Base-by-base conservation (phyloP, 2,888 invertebrate species). In the Cryptus viduatorius region DNA sequence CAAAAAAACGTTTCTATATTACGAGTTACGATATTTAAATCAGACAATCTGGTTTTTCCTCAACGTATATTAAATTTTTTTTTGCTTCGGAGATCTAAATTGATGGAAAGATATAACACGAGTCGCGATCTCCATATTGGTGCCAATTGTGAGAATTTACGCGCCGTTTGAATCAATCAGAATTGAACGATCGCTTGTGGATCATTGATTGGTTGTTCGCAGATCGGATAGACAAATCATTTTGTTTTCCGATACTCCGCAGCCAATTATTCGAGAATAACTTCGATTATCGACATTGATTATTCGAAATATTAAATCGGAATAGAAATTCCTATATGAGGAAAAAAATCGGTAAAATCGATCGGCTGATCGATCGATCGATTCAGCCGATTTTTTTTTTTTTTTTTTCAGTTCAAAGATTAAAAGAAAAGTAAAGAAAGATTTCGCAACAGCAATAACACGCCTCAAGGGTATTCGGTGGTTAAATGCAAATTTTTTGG, bases 71-170 rank as follows among this genome's bases (percentile, higher is more conserved):
- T 4, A 24, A 10, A 1, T 24, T 24, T 24, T 19, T 56, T 8
- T 56, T 56, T 1, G 8, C 10, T 19, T 56, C 19, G 8, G 19
- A 24, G 14, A 4, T 59, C 59, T 2, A 14, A 61, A 61, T 61
- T 29, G 59, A 14, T 14, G 14, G 14, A n/a, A 61, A 31, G 14
- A 3, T 29, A 67, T 56, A 56, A 77, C 75, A 65, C 37, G 37
- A 12, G 61, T 59, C 68, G 12, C 42, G 46, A 68, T 68, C 53
- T 46, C 42, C n/a, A 56, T 67, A 77, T 77, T 77, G 67, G 67
- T 77, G 31, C 46, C 77, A 77, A 77, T 77, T 77, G 68, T 50
- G 37, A 31, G 48, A 77, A 50, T 76, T 50, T 64, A 53, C 75
- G 50, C 37, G 31, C 59, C 68, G 56, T 14, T 59, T 29, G n/a